phyloP scores from a whole-genome alignment of 1,140 invertebrate species.

The Rhopalosiphum padi region DNA sequence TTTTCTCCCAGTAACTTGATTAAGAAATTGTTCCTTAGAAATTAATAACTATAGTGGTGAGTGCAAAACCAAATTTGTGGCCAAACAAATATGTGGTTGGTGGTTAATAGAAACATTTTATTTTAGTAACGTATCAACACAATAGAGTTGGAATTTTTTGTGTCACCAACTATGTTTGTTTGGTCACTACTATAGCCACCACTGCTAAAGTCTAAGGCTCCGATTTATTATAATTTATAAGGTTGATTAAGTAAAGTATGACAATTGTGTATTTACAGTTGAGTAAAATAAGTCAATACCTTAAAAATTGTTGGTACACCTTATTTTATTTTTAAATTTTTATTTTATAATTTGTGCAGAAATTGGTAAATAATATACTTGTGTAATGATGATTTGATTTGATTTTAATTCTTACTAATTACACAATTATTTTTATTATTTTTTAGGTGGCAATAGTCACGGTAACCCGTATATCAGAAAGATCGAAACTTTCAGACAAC shows the following conservation, averaged over 20 bases:
- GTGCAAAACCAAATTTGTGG: not conserved
- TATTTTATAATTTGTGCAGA: not conserved
- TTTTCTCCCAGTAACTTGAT: not conserved
- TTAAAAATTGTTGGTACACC: not conserved
- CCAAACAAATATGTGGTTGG: no score
- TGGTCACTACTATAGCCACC: not conserved
- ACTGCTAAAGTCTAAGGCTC: not conserved
- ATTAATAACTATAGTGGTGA: not conserved
- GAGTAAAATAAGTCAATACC: not conserved
- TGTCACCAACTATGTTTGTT: no score
- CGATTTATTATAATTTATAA: not conserved
- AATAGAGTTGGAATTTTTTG: no score
- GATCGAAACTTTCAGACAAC: not conserved
- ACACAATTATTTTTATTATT: not conserved
- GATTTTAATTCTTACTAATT: not conserved
- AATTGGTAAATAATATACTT: not conserved
- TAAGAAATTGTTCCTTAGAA: not conserved
- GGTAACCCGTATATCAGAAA: not conserved
- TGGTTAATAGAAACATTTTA: no score
- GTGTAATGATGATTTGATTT: not conserved
- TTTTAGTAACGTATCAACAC: no score
- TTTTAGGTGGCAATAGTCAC: not conserved
- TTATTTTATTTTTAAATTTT: not conserved
- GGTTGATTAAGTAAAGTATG: not conserved
- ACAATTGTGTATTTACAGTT: not conserved